Base-by-base conservation (phyloP, 1,140 invertebrate species). In the Phymastichus coffea region DNA sequence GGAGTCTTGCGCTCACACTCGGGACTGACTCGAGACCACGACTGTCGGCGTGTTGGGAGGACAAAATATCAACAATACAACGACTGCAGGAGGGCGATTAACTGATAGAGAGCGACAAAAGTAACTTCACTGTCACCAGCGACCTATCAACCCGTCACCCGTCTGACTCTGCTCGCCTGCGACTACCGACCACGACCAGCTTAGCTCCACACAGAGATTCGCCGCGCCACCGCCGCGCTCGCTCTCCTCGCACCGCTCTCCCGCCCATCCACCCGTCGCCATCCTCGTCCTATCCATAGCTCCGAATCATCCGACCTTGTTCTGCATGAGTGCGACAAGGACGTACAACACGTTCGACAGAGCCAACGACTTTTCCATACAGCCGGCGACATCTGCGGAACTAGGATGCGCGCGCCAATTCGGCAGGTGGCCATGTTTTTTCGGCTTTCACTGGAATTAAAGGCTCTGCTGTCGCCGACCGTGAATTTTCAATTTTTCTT, bases 91-190 rank as follows among this genome's bases (percentile, higher is more conserved):
- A 33, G 46, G 25, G 26, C 51, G 37, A 55, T 61, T 61, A 69
- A 63, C 64, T 56, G 68, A 73, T 62, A 60, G 59, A 62, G 66
- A 66, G 70, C 69, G 67, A 62, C 64, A 64, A 58, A 46, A 57
- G n/a, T 41, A 57, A 57, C 44, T 57, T 47, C 46, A 68, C 67
- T 46, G 59, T 65, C 70, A 68, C 70, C 61, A 40, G 30, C 61
- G 47, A 59, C 46, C 66, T 67, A 67, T 41, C 63, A 55, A 69
- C 66, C 69, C 69, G 68, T 69, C 70, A 70, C 63, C 67, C 63
- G 64, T 73, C 70, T 69, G 64, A 65, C 67, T 76, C 71, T 65
- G 65, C 64, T 74, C 64, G n/a, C n/a, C n/a, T n/a, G 61, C 72
- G 69, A 76, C 74, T 74, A 69, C 68, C 72, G 69, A 70, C 48